Conservation (phyloP, 1,140 invertebrate species). For the Lepidurus couesii region DNA sequence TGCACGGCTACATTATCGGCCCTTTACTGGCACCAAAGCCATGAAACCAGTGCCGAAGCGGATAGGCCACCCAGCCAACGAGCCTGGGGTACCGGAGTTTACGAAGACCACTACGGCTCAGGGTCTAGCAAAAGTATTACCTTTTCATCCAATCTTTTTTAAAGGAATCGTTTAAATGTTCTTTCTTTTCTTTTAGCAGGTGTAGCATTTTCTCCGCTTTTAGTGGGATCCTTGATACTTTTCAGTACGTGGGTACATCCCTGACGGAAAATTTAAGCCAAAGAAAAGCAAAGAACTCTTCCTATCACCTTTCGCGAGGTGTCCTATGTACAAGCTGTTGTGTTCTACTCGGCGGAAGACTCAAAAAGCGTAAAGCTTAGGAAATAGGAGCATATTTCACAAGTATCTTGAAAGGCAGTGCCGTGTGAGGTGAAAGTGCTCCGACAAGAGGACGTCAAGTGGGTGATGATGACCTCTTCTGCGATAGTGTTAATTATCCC, state of each 20-base stretch:
- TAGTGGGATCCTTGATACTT: neutral
- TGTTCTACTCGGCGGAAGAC: neutral
- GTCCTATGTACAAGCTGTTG: neutral
- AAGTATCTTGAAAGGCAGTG: conserved; percentile 22
- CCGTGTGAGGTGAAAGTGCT: conserved; percentile 15
- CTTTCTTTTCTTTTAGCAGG: neutral
- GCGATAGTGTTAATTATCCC: conserved; percentile 18
- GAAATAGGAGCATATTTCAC: neutral
- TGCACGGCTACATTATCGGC: conserved; percentile 79
- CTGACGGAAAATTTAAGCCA: neutral
- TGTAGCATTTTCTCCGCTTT: neutral
- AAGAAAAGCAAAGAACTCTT: neutral
- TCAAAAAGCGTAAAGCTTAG: neutral
- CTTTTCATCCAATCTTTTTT: neutral
- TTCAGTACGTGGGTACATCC: neutral
- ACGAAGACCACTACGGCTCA: neutral
- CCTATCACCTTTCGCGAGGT: neutral
- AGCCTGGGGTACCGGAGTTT: conserved; percentile 11
- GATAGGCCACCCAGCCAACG: conserved; percentile 48
- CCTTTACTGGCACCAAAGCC: conserved; percentile 66
- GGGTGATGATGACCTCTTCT: conserved; percentile 2
- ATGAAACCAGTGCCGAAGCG: conserved; percentile 73
- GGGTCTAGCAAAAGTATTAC: neutral
- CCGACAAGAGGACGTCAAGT: conserved; percentile 12
- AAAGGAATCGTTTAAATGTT: neutral